Base-by-base conservation (phyloP, 30 jellyfish, hydroid and myxozoan species). In the Hydractinia echinata region DNA sequence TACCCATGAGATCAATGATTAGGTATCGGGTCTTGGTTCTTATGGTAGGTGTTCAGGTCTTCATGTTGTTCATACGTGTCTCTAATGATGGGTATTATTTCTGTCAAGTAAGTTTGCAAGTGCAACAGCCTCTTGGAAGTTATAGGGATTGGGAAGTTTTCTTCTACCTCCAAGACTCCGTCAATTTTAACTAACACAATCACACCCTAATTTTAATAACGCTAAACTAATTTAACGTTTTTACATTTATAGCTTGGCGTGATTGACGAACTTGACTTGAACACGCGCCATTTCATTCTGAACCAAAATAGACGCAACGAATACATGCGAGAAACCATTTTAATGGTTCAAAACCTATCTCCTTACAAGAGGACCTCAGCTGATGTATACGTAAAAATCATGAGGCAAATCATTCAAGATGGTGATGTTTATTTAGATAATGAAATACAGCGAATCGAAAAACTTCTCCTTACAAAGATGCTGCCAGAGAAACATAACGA, bases 221-320 rank as follows among this genome's bases (percentile, higher is more conserved):
- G 44, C 44, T 30, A 2, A 30, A 30, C 44, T 30, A 0, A 30
- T 30, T 30, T 30, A 30, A 30, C 44, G 44, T 21, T 7, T 76
- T 61, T 39, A n/a, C 5, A 49, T 10, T 55, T 84, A n/a, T 16
- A 93, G 99, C 94, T 83, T 55, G 99, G 99, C 4, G 74, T 89
- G 10, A 55, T 82, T 5, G 94, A 93, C 61, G 96, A 93, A 55
- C 88, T 93, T 7, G 96, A 93, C 69, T 77, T 79, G 0, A 71
- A 85, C 2, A 94, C 96, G 8, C 82, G 91, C 20, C 83, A 93
- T 67, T 93, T 93, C 84, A 87, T 93, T 89, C 70, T 87, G 68
- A 92, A 86, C 53, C 76, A 87, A 48, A 20, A 79, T 82, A 78
- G 86, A 21, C 95, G 96, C 10, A 95, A 93, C 71, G 77, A 85